A percentile compares a stretch with the other conserved stretches of the same genome.
These are phyloP conservation scores for Dufourea novaeangliae DNA, from an alignment of 1,140 invertebrate species.

Conservation along the genomic window DNA sequence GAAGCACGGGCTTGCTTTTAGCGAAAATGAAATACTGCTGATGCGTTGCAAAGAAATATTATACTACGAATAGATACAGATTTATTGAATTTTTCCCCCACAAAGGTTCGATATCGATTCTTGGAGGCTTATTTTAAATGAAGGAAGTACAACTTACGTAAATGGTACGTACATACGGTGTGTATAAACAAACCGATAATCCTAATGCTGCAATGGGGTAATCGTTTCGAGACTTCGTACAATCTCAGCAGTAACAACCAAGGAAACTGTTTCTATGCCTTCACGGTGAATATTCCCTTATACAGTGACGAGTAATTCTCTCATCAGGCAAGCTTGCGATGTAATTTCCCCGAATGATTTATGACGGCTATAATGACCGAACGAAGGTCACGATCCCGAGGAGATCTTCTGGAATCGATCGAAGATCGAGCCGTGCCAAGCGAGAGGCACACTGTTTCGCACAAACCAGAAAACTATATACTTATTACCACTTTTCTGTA, in stretches of 20 bases:
- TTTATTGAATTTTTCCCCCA: neutral
- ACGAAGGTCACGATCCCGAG: conserved; percentile 68
- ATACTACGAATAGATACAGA: neutral
- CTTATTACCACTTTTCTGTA: conserved; percentile 20
- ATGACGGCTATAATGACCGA: conserved; percentile 67
- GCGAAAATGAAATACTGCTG: conserved; percentile 29
- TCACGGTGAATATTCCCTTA: conserved; percentile 54
- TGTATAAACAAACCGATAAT: conserved; percentile 3
- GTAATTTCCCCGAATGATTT: conserved; percentile 71
- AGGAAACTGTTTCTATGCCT: conserved; percentile 47
- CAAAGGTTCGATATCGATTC: neutral
- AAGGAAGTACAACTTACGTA: neutral
- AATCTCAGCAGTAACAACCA: conserved; percentile 1
- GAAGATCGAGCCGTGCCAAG: conserved; percentile 38
- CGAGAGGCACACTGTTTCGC: neutral
- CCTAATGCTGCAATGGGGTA: conserved; percentile 20
- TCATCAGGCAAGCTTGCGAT: conserved; percentile 67
- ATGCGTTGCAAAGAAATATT: conserved; percentile 1
- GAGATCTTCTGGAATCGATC: conserved; percentile 67
- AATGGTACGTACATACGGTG: conserved; percentile 9
- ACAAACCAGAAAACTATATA: conserved; percentile 32
- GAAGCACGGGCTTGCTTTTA: conserved; percentile 19
- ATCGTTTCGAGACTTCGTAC: conserved; percentile 38
- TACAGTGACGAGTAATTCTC: conserved; percentile 66
- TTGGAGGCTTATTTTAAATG: neutral